phyloP scores from a whole-genome alignment of 1,140 invertebrate genomes.

The Brachionus rotundiformis region DNA sequence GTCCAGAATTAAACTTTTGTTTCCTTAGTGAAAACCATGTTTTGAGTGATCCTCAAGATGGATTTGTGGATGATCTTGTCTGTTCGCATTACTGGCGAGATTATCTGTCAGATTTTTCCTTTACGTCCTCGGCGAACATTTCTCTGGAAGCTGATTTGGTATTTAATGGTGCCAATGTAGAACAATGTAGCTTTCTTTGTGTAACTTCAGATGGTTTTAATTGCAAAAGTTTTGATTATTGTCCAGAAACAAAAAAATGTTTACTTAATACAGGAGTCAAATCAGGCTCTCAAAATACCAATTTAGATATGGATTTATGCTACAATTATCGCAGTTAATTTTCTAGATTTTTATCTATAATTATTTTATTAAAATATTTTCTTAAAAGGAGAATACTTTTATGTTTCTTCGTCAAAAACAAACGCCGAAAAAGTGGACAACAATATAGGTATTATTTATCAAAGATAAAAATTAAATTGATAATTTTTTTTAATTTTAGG shows the following conservation, averaged over 20 bases:
- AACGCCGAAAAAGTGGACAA: not conserved
- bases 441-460: not conserved
- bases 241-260: slow-evolving; percentile 11
- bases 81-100: slow-evolving; percentile 45
- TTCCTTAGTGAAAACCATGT: slow-evolving; percentile 34
- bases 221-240: slow-evolving; percentile 44
- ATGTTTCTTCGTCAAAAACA: not conserved
- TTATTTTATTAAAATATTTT: not conserved
- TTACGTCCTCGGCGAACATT: slow-evolving; percentile 10
- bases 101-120: slow-evolving; percentile 35
- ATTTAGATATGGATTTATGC: not conserved
- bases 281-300: not conserved
- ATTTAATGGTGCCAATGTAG: not conserved
- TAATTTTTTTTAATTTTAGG: too few species aligned
- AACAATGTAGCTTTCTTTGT: slow-evolving; percentile 42
- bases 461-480: not conserved
- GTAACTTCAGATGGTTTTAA: slow-evolving; percentile 43
- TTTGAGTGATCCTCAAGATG: not conserved
- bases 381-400: slow-evolving; percentile 23
- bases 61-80: not conserved
- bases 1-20: not conserved
- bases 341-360: not conserved
- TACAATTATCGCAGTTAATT: not conserved
- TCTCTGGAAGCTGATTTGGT: slow-evolving; percentile 10
- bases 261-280: slow-evolving; percentile 19